A percentile compares a stretch with the other conserved stretches of the same genome.
phyloP scores from a whole-genome alignment of 2,888 invertebrate genomes.

The Drosophila paramelanica region DNA sequence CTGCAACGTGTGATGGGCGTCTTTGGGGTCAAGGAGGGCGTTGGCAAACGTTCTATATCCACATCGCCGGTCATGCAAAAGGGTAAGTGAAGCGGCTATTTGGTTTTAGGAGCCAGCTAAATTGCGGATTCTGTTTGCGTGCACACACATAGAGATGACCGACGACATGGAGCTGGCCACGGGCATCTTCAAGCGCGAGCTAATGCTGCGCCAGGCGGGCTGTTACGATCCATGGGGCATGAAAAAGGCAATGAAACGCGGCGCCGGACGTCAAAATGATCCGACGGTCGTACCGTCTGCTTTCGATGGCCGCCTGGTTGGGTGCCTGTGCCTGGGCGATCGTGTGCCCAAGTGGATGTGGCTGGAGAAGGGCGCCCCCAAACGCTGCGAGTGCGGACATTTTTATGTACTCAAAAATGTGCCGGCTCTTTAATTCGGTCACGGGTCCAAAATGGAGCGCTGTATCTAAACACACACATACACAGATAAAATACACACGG shows the following conservation, averaged over 20 bases:
- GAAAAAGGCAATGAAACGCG: slow-evolving; percentile 90
- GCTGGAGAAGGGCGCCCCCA: slow-evolving; percentile 94
- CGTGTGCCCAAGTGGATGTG: slow-evolving; percentile 96
- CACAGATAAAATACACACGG: neutral
- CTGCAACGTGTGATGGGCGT: slow-evolving; percentile 25
- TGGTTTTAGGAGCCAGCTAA: neutral
- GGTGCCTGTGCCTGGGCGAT: slow-evolving; percentile 98
- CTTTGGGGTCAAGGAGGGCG: slow-evolving; percentile 8
- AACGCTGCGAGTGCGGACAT: slow-evolving; percentile 97
- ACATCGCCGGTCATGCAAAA: slow-evolving; percentile 40
- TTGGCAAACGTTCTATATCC: slow-evolving; percentile 47
- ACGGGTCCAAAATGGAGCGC: neutral
- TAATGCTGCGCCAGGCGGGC: slow-evolving; percentile 92
- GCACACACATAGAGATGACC: slow-evolving; percentile 88
- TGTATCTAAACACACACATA: neutral
- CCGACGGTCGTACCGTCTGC: slow-evolving; percentile 96
- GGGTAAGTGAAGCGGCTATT: slow-evolving; percentile 45
- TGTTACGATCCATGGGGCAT: slow-evolving; percentile 94
- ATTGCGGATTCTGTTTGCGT: neutral
- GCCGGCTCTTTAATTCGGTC: slow-evolving; percentile 86
- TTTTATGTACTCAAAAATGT: slow-evolving; percentile 96
- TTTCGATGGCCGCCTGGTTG: slow-evolving; percentile 94
- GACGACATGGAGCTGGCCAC: slow-evolving; percentile 96
- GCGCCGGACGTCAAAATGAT: slow-evolving; percentile 91
- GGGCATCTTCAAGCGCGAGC: slow-evolving; percentile 95